These are phyloP conservation scores for Chelonus formosanus DNA, from an alignment of 2,888 invertebrate species.

Conservation along the genomic window DNA sequence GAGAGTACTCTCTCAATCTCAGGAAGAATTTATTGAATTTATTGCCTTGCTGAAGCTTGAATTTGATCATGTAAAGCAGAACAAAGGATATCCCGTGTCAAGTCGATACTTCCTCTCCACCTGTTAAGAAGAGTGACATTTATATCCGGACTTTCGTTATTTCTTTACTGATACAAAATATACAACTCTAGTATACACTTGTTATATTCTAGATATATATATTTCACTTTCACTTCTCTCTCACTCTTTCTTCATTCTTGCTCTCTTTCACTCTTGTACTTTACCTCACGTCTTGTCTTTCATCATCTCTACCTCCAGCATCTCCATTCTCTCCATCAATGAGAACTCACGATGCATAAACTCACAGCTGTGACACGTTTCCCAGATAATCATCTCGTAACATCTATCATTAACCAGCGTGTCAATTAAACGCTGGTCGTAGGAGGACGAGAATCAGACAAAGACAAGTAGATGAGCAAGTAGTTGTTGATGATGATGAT, in stretches of 20 bases:
- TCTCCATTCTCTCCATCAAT: constrained; percentile 12
- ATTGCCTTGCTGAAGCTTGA: constrained; percentile 3
- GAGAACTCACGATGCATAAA: constrained; percentile 17
- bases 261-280: constrained; percentile 4
- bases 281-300: constrained; percentile 4
- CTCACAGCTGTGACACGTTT: constrained; percentile 31
- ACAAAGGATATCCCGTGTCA: constrained; percentile 21
- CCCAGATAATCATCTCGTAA: constrained; percentile 28
- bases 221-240: neutral
- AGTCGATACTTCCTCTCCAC: constrained; percentile 17
- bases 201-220: constrained; percentile 6
- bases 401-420: constrained; percentile 25
- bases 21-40: constrained; percentile 6
- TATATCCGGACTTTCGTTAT: constrained; percentile 17
- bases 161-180: neutral
- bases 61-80: constrained; percentile 7
- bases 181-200: neutral
- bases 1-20: neutral
- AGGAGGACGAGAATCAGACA: neutral
- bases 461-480: constrained; percentile 9
- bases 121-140: constrained; percentile 23
- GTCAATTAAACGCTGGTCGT: constrained; percentile 25
- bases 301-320: constrained; percentile 12
- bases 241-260: too few species aligned
- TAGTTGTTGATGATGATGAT: neutral